These are phyloP conservation scores for Harpagoxenus sublaevis DNA, from an alignment of 2,888 invertebrate species.

Conservation along the genomic window DNA sequence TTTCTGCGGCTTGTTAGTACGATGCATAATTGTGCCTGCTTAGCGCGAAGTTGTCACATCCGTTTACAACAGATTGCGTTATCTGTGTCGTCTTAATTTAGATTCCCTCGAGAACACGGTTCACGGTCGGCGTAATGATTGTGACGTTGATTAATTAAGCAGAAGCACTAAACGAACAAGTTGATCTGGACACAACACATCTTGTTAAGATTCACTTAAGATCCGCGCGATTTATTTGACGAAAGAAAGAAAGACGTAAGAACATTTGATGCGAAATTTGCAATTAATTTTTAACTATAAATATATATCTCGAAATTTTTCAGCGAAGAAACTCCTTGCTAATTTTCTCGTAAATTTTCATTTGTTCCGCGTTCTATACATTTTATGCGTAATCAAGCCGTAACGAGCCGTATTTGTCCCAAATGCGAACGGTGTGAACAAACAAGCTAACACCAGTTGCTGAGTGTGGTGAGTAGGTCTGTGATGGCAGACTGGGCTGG, in stretches of 20 bases:
- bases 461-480: conserved; percentile 78
- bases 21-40: background rate
- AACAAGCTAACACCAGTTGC: conserved; percentile 86
- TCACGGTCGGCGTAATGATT: conserved; percentile 8
- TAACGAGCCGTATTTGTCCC: conserved; percentile 83
- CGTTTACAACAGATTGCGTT: conserved; percentile 9
- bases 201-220: conserved; percentile 13
- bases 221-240: background rate
- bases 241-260: background rate
- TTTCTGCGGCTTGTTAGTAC: conserved; percentile 8
- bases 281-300: background rate
- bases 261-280: background rate
- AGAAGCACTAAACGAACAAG: background rate
- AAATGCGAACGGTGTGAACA: conserved; percentile 83
- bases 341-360: background rate
- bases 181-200: background rate
- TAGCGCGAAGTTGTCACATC: background rate
- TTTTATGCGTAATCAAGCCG: conserved; percentile 10
- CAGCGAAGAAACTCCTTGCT: background rate
- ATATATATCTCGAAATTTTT: background rate
- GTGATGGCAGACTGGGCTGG: conserved; percentile 65
- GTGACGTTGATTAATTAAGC: conserved; percentile 31
- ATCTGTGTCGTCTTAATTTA: conserved; percentile 23
- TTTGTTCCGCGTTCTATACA: conserved; percentile 44
- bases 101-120: background rate